Base-by-base conservation (phyloP, 1,140 invertebrate species). In the Planococcus citri region DNA sequence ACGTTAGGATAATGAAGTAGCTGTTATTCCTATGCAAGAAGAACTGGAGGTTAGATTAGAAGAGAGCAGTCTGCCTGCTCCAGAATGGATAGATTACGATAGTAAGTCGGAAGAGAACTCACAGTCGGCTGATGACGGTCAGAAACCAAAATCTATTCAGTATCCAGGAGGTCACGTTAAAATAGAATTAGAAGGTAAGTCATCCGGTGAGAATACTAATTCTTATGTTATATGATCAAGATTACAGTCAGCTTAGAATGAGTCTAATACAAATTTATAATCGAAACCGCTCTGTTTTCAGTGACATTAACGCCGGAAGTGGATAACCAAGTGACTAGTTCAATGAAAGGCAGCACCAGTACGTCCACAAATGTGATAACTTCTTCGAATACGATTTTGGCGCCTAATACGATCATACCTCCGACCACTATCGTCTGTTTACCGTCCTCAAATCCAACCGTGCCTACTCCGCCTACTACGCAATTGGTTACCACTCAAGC, bases 1-100 rank as follows among this genome's bases (percentile, higher is more conserved):
- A n/a, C n/a, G 29, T 33, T 33, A 29, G 41, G 67, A 70, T 27
- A 60, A 64, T 24, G 72, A 79, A 71, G 78, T 80, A 21, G 73
- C 80, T 72, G 78, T 81, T 1, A 81, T 81, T 70, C 80, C 81
- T 3, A 81, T 82, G 78, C 78, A 81, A 73, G 81, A 83, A 74
- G 80, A 81, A 74, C 72, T 82, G 27, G 80, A 82, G 74, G 80
- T 82, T 0, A 73, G 80, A 70, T 72, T 82, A 58, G 77, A 82
- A 74, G 76, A 81, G 72, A 78, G 71, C 33, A 60, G 41, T 38
- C 38, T 72, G 12, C 73, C 73, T 9, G 73, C 69, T 1, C 71
- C 70, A 9, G 72, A 73, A 8, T 74, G 73, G 73, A 38, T 27
- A 38, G 69, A 67, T 3, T 72, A 71, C 25, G 37, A 70, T 4